phyloP scores from a whole-genome alignment of 2,797 vertebrate genomes.

The Pseudochaenichthys georgianus region DNA sequence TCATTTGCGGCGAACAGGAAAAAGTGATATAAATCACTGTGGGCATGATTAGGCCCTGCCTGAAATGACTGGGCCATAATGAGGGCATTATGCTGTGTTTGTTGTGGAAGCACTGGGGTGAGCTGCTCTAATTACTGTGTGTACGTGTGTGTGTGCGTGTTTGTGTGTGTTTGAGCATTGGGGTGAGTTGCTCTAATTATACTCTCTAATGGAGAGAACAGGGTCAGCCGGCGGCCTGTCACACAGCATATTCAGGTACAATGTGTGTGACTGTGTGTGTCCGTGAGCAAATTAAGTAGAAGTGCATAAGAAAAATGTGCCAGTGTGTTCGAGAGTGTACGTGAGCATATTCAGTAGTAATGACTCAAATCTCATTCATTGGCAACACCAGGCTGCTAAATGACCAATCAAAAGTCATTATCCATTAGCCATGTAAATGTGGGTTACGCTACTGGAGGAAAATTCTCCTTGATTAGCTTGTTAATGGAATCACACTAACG shows the following conservation, averaged over 20 bases:
- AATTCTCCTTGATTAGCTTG: conserved; percentile 78
- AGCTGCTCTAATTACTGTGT: conserved; percentile 82
- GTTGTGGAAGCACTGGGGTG: conserved; percentile 97
- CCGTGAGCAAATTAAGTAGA: conserved; percentile 58
- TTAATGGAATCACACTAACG: conserved; percentile 76
- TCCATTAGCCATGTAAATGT: conserved; percentile 85
- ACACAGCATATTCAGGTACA: conserved; percentile 74
- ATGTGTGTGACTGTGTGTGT: conserved; percentile 68
- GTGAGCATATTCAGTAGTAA: conserved; percentile 74
- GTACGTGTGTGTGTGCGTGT: conserved; percentile 64
- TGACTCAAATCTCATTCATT: conserved; percentile 82
- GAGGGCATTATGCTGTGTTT: conserved; percentile 99
- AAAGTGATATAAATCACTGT: conserved; percentile 99
- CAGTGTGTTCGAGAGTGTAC: conserved; percentile 63
- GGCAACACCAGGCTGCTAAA: conserved; percentile 82
- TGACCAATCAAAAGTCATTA: conserved; percentile 85
- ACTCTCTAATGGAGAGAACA: conserved; percentile 95
- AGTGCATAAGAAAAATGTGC: conserved; percentile 74
- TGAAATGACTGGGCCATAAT: conserved; percentile 99
- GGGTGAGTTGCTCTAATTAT: conserved; percentile 88
- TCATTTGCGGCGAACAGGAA: conserved; percentile 99
- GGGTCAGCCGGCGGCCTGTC: conserved; percentile 89
- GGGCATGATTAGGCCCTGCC: conserved; percentile 97
- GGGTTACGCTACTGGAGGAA: conserved; percentile 76
- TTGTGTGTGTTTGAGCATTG: conserved; percentile 79